Evolutionary conservation across 2,888 invertebrate species (phyloP), one percentile per base, ranked within the genome.

Genomic region (Agrotis clavis): DNA sequence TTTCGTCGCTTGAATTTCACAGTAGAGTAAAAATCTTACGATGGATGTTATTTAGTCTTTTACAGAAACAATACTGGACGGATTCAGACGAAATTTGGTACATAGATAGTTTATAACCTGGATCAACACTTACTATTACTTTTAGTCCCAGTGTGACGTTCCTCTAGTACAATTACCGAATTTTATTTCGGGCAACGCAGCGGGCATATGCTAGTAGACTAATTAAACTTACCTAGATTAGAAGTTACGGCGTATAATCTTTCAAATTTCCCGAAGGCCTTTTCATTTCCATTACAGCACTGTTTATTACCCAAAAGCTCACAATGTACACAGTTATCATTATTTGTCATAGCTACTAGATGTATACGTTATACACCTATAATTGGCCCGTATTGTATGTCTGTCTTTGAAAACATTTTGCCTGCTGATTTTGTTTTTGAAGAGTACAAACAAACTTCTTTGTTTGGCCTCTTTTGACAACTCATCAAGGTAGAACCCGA

Each of bases 391-490:
- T 65, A 85, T 76, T 77, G 77, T 86, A 61, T 35, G 57, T n/a
- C 48, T 54, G 64, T 74, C 73, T 69, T 69, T 77, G 71, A 65
- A 56, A 71, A 66, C 53, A 67, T 74, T 77, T 66, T 65, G 59
- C 18, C 51, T 80, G 72, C 77, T 73, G 62, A 72, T 85, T 75
- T 85, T 74, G 73, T 63, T 76, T 71, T 80, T 71, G 59, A 73
- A 56, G 50, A 84, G 30, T 67, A 67, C 60, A 77, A 76, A 74
- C 60, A 73, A 79, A 77, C 64, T 64, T 69, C 75, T 84, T 83
- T 83, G 83, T 84, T 47, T 60, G 47, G 41, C 53, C 72, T 63
- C 73, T 81, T 85, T 81, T 83, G 77, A 85, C 67, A 79, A 85
- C 68, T 82, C 74, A 81, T 86, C 70, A 86, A 73, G 67, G 73